A percentile compares a stretch with the other conserved stretches of the same genome.
phyloP scores from a whole-genome alignment of 2,113 vertebrate genomes.

The Leuciscus idus region DNA sequence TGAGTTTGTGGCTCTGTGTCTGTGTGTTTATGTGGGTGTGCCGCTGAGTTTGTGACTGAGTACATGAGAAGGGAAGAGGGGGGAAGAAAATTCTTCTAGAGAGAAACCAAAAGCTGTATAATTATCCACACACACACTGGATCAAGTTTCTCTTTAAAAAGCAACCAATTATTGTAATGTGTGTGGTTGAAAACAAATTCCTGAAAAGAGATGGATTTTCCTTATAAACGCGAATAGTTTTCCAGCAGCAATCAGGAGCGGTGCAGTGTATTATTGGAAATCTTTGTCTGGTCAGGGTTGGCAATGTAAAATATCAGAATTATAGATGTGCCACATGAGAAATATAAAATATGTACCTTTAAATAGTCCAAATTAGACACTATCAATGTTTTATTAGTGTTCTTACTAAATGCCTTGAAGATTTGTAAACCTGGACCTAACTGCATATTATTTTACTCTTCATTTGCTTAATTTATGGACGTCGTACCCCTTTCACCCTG shows the following conservation, averaged over 20 bases:
- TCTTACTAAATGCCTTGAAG: conserved; percentile 34
- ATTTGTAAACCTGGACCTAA: not conserved
- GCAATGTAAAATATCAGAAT: conserved; percentile 54
- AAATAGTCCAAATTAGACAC: conserved; percentile 51
- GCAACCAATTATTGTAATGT: conserved; percentile 67
- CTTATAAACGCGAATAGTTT: conserved; percentile 58
- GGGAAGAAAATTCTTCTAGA: conserved; percentile 56
- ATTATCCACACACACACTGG: conserved; percentile 63
- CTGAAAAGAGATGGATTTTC: conserved; percentile 60
- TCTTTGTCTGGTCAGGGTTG: conserved; percentile 45
- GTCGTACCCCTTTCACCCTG: not conserved
- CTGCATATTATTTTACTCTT: conserved; percentile 23
- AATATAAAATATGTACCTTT: conserved; percentile 54
- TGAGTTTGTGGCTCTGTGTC: not conserved
- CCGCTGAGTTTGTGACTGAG: conserved; percentile 33
- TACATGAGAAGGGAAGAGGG: conserved; percentile 43
- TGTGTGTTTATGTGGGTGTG: not conserved
- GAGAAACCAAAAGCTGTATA: conserved; percentile 68
- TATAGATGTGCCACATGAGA: conserved; percentile 56
- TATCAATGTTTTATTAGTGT: conserved; percentile 35
- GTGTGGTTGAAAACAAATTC: conserved; percentile 65
- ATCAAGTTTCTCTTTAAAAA: conserved; percentile 74
- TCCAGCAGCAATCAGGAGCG: conserved; percentile 39
- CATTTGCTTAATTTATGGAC: not conserved
- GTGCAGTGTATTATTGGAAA: conserved; percentile 55